A percentile compares a stretch with the other conserved stretches of the same genome.
Evolutionary conservation across 2,888 invertebrate species (phyloP).

Genomic region (Agrypnus murinus): DNA sequence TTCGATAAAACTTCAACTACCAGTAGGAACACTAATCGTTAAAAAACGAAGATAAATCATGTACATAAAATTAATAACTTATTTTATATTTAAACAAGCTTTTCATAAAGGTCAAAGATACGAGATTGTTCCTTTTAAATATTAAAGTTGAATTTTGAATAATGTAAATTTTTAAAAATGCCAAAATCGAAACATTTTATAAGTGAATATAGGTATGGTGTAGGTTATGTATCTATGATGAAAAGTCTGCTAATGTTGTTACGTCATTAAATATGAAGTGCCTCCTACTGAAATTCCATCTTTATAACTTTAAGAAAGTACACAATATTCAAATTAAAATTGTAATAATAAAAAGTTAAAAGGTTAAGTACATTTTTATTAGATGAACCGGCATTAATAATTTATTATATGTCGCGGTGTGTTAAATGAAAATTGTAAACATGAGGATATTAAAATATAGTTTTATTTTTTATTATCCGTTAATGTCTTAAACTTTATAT

Average conservation of each 20-base stretch:
- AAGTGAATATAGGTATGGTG: too few species aligned
- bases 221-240: too few species aligned
- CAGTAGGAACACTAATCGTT: too few species aligned
- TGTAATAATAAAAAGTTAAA: constrained; percentile 19
- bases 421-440: not conserved
- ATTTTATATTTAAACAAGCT: not conserved
- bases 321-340: constrained; percentile 9
- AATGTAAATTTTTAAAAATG: constrained; percentile 10
- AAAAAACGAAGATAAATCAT: constrained; percentile 6
- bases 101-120: not conserved
- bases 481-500: not conserved
- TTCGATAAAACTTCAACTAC: too few species aligned
- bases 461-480: constrained; percentile 7
- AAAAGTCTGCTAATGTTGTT: not conserved
- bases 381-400: constrained; percentile 23
- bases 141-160: not conserved
- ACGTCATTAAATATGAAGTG: constrained; percentile 7
- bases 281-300: constrained; percentile 17
- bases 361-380: constrained; percentile 28
- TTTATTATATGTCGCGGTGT: not conserved
- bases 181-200: not conserved
- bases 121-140: too few species aligned
- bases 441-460: not conserved
- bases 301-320: not conserved
- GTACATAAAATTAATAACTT: constrained; percentile 3